These are phyloP conservation scores for Calcarius ornatus DNA, from an alignment of 2,113 vertebrate genomes.

Conservation along the genomic window DNA sequence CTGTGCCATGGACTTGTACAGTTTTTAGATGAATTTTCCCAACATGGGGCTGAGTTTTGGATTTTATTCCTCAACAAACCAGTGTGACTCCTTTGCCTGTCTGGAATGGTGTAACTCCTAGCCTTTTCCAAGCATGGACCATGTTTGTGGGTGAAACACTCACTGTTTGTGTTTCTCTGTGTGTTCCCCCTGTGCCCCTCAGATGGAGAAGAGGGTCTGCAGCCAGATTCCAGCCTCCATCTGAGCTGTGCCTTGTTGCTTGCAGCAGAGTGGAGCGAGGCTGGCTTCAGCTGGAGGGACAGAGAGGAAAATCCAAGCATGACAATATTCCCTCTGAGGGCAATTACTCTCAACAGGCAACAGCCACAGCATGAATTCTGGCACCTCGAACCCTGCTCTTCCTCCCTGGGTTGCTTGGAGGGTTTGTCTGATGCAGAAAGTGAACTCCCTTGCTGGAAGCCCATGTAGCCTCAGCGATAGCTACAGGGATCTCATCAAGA, in stretches of 20 bases:
- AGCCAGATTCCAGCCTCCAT: neutral
- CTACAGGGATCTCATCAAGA: constrained; percentile 65
- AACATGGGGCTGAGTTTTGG: neutral
- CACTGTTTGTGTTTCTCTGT: fast-evolving
- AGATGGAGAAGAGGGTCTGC: neutral
- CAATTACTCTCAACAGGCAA: constrained; percentile 46
- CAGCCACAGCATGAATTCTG: constrained; percentile 21
- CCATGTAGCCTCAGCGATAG: constrained; percentile 28
- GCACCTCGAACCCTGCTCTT: neutral
- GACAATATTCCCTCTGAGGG: constrained; percentile 32
- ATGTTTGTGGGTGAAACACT: neutral
- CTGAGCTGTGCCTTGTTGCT: neutral
- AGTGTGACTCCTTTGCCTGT: neutral
- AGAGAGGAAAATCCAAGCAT: neutral
- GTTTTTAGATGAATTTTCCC: neutral
- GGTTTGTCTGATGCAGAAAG: constrained; percentile 23
- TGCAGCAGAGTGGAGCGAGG: neutral
- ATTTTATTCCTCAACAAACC: neutral
- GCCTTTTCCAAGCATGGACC: neutral
- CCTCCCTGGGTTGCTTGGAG: neutral
- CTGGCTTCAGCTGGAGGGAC: neutral
- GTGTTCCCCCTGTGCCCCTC: neutral
- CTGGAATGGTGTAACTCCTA: neutral
- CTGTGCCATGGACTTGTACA: neutral
- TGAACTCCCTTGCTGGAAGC: constrained; percentile 49